A percentile compares a stretch with the other conserved stretches of the same genome.
Evolutionary conservation across 2,113 vertebrate species (phyloP).

Genomic region (Bubo scandiacus): DNA sequence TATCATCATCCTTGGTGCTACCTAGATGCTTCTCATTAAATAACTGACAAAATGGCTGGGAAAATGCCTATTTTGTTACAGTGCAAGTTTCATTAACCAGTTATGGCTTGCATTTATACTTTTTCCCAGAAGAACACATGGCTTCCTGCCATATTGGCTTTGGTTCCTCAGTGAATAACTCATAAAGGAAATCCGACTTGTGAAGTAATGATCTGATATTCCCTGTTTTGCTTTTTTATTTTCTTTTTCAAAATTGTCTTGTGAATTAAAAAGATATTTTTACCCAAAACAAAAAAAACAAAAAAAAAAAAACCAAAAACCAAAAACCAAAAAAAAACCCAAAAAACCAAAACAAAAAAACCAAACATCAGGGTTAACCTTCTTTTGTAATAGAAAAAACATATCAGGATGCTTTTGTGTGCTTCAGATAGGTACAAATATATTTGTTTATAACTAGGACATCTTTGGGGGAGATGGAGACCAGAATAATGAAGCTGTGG

Average conservation of each 20-base stretch:
- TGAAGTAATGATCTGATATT: conserved; percentile 17
- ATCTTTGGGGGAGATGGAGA: not conserved
- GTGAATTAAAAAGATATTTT: not conserved
- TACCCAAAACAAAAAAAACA: not conserved
- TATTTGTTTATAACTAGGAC: not conserved
- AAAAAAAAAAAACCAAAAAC: too few relatives aligned
- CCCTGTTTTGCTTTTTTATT: not conserved
- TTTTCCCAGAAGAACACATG: not conserved
- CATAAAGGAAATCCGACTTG: conserved; percentile 17
- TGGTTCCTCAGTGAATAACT: conserved; percentile 9
- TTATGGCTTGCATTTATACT: not conserved
- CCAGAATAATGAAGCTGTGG: not conserved
- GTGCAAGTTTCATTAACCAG: not conserved
- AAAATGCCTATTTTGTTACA: not conserved
- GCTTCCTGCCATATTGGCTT: conserved; percentile 7
- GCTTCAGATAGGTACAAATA: not conserved
- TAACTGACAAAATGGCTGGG: not conserved
- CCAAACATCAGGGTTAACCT: not conserved
- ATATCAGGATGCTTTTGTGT: not conserved
- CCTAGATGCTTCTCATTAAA: not conserved
- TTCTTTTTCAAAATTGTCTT: not conserved
- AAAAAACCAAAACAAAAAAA: too few relatives aligned
- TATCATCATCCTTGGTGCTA: not conserved
- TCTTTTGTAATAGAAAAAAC: not conserved
- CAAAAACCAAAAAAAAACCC: too few relatives aligned